phyloP scores from a whole-genome alignment of 2,888 invertebrate species.

The Hirtodrosophila alboralis region DNA sequence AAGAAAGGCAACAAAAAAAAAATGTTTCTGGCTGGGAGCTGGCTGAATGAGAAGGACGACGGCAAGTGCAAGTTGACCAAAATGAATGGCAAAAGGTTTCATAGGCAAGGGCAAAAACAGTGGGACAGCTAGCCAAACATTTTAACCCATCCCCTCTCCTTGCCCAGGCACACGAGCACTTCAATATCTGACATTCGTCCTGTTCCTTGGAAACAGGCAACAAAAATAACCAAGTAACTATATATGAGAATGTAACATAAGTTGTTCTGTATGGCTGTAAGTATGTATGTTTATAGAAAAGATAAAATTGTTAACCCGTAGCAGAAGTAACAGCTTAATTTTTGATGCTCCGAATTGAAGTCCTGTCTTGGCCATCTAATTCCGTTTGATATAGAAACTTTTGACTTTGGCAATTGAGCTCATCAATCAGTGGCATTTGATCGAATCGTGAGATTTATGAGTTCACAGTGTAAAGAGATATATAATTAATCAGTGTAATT shows the following conservation, averaged over 20 bases:
- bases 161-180: too few species aligned
- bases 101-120: conserved; percentile 62
- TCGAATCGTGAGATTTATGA: conserved; percentile 3
- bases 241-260: conserved; percentile 25
- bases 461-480: too few species aligned
- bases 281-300: conserved; percentile 3
- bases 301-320: neutral
- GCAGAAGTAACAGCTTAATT: conserved; percentile 54
- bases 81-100: conserved; percentile 74
- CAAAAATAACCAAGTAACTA: conserved; percentile 16
- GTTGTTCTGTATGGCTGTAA: conserved; percentile 27
- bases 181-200: too few species aligned
- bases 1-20: conserved; percentile 28
- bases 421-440: conserved; percentile 44
- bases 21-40: conserved; percentile 32
- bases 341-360: conserved; percentile 39
- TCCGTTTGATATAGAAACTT: conserved; percentile 16
- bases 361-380: conserved; percentile 27
- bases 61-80: conserved; percentile 77
- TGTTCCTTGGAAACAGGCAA: conserved; percentile 17
- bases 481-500: too few species aligned
- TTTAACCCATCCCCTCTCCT: neutral
- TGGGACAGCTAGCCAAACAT: conserved; percentile 20
- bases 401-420: conserved; percentile 43
- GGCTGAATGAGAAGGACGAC: conserved; percentile 28